Conservation (phyloP, 2,113 vertebrate genomes). For the Lipophrys pholis region DNA sequence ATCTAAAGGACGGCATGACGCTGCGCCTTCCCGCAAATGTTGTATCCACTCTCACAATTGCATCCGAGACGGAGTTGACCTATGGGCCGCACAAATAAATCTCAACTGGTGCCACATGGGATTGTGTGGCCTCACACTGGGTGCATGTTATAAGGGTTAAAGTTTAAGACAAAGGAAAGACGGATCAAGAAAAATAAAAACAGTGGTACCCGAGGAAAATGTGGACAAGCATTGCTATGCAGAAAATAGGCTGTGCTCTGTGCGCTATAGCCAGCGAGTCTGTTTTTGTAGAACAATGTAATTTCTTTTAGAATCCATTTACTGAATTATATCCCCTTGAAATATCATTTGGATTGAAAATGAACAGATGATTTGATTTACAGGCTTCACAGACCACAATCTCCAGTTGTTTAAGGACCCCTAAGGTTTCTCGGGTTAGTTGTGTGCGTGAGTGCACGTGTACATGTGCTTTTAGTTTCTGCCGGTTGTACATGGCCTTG, state of each 20-base stretch:
- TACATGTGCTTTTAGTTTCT: conserved; percentile 4
- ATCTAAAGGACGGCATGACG: conserved; percentile 43
- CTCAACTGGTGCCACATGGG: conserved; percentile 32
- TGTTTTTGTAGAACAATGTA: conserved; percentile 44
- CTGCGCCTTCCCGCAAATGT: conserved; percentile 40
- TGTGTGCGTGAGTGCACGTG: conserved; percentile 4
- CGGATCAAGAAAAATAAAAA: conserved; percentile 1
- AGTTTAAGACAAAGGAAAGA: conserved; percentile 26
- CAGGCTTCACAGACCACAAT: conserved; percentile 44
- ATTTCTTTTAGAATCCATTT: conserved; percentile 63
- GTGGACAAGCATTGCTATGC: conserved; percentile 10
- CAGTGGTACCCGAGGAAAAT: neutral
- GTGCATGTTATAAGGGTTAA: conserved; percentile 27
- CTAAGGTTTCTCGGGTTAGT: conserved; percentile 18
- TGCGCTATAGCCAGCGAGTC: neutral
- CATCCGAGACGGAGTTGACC: conserved; percentile 62
- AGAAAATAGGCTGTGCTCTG: conserved; percentile 14
- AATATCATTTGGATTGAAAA: conserved; percentile 60
- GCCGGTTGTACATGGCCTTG: conserved; percentile 29
- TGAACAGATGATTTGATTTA: conserved; percentile 69
- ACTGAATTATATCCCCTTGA: conserved; percentile 64
- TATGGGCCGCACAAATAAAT: conserved; percentile 52
- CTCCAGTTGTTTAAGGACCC: conserved; percentile 31
- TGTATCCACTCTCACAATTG: conserved; percentile 53
- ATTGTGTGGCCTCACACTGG: conserved; percentile 15